Conservation (phyloP, 1,140 invertebrate genomes). For the Plodia interpunctella region DNA sequence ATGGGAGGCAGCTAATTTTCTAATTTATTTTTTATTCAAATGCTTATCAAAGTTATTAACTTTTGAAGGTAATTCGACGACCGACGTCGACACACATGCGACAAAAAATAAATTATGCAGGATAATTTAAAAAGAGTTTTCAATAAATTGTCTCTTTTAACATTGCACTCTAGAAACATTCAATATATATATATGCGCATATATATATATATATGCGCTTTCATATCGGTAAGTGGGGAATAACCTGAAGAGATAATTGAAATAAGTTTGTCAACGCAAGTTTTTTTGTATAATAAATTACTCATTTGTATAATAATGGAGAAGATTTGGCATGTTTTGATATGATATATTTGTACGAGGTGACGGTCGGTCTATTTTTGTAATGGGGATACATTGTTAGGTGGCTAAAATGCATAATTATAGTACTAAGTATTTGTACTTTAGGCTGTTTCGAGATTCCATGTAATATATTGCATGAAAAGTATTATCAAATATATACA, state of each 20-base stretch:
- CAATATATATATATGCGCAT: too few relatives aligned
- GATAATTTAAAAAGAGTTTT: too few relatives aligned
- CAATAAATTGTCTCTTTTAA: too few relatives aligned
- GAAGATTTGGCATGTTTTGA: slow-evolving; percentile 44
- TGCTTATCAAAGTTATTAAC: too few relatives aligned
- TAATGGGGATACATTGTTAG: slow-evolving; percentile 54
- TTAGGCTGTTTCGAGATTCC: slow-evolving; percentile 9
- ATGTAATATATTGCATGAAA: slow-evolving; percentile 6
- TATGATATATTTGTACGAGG: slow-evolving; percentile 44
- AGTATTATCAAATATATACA: slow-evolving; percentile 3
- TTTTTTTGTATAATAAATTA: slow-evolving; percentile 25
- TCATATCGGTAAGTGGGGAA: too few relatives aligned
- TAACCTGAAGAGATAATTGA: background rate
- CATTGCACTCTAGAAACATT: too few relatives aligned
- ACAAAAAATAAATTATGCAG: too few relatives aligned
- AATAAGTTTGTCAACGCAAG: slow-evolving; percentile 39
- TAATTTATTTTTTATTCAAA: background rate
- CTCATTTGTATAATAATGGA: slow-evolving; percentile 28
- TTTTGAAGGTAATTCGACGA: too few relatives aligned
- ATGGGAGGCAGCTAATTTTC: slow-evolving; percentile 22
- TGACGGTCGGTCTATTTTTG: slow-evolving; percentile 54
- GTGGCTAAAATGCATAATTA: slow-evolving; percentile 57
- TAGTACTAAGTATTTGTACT: slow-evolving; percentile 22
- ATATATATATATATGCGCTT: too few relatives aligned
- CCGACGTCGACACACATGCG: too few relatives aligned